A percentile compares a stretch with the other conserved stretches of the same genome.
Evolutionary conservation across 1,140 invertebrate genomes (phyloP).

Genomic region (Drosophila rhopaloa): DNA sequence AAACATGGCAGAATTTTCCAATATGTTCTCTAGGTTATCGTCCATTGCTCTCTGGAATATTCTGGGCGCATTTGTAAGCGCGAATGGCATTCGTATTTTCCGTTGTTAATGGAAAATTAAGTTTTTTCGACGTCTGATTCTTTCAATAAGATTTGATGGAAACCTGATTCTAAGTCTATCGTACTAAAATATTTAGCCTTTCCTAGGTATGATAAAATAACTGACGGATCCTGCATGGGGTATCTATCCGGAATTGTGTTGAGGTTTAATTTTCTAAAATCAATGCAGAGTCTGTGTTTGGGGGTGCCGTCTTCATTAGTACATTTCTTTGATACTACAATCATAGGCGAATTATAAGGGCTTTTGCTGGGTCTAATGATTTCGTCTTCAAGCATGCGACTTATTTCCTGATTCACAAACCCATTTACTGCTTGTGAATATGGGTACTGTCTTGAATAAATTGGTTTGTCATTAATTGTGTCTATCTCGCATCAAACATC

Average conservation of each 20-base stretch:
- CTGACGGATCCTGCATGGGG: no score
- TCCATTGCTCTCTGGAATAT: not conserved
- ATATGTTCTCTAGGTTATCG: not conserved
- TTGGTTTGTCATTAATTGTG: not conserved
- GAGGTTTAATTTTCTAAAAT: not conserved
- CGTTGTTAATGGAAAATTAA: not conserved
- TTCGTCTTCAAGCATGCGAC: not conserved
- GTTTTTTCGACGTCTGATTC: not conserved
- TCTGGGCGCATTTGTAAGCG: not conserved
- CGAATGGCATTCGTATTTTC: not conserved
- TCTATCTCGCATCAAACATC: no score
- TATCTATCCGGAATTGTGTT: no score
- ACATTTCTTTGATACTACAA: not conserved
- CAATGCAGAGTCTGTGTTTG: not conserved
- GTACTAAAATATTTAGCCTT: no score
- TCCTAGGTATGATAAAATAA: no score
- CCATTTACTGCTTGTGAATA: slow-evolving; percentile 1
- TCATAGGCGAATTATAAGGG: not conserved
- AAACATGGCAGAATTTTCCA: not conserved
- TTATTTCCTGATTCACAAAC: not conserved
- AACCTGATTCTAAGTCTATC: not conserved
- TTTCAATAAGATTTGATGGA: not conserved
- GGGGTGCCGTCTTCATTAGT: no score
- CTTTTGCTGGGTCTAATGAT: not conserved
- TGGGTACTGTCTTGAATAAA: not conserved